phyloP scores from a whole-genome alignment of 2,797 vertebrate species.

The Falco cherrug region DNA sequence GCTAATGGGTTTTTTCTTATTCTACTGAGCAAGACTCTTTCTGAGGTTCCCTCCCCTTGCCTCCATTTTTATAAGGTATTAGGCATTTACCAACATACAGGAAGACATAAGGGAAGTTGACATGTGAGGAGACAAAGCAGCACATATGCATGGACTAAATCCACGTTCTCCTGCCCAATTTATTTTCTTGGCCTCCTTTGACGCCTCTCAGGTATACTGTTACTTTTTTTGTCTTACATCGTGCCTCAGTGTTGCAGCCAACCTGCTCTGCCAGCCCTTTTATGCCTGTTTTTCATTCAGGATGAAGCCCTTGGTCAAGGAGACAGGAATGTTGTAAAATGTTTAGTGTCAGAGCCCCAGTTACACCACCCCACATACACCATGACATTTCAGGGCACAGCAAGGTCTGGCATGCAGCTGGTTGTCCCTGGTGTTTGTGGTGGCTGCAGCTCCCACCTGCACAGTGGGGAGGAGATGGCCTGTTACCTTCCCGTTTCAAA shows the following conservation, averaged over 20 bases:
- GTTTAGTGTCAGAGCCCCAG: background rate
- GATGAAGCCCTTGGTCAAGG: background rate
- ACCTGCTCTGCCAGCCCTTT: background rate
- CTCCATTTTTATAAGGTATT: background rate
- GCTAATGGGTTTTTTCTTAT: background rate
- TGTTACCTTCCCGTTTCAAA: background rate
- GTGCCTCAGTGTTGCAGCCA: background rate
- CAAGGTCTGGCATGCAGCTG: background rate
- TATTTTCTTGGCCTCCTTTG: background rate
- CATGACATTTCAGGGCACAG: background rate
- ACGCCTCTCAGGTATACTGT: background rate
- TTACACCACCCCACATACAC: background rate
- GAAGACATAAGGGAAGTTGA: fast-evolving
- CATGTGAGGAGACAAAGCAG: background rate
- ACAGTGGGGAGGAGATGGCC: background rate
- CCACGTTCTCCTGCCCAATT: background rate
- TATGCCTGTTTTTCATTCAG: background rate
- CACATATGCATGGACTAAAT: background rate
- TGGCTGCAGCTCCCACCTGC: background rate
- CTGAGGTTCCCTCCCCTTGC: background rate
- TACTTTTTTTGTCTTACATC: background rate
- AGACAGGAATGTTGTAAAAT: background rate
- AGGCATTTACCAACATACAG: background rate
- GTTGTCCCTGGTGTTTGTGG: background rate
- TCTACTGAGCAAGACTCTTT: background rate